Evolutionary conservation across 2,113 vertebrate genomes (phyloP), one percentile per base, ranked within the genome.

Genomic region (Embiotoca jacksoni): DNA sequence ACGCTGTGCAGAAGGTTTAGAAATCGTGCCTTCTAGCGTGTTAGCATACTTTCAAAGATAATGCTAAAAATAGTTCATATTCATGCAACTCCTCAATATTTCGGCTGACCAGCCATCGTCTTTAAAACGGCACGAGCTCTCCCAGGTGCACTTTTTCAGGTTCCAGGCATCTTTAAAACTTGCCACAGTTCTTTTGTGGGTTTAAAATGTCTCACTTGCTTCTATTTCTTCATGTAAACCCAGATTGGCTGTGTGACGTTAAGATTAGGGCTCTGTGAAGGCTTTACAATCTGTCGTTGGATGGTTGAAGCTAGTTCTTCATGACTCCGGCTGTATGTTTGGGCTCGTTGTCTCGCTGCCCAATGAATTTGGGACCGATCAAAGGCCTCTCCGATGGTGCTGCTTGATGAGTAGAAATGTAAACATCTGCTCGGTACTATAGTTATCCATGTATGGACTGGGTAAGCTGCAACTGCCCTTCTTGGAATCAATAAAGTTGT

Each of bases 101-200:
- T 23, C 23, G 23, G 23, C 23, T 23, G 23, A 44, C 1, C 41
- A 44, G 41, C 41, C 13, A 11, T 13, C 13, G 6, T 15, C 4
- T 50, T 50, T n/a, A 50, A 3, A n/a, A 50, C 49, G 6, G 3
- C 15, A 49, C 47, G 14, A n/a, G 49, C 7, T 50, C 2, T 50
- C 15, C 41, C 41, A 44, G 41, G 41, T 44, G 10, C 10, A 13
- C 49, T n/a, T n/a, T 7, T 50, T 6, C 15, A 16, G 2, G 5
- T 16, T 50, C 49, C 14, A 55, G 32, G 23, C 23, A 0, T 41
- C 39, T 44, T 41, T 0, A 3, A 67, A 67, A 31, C 0, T 54
- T 53, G 9, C 16, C 16, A 6, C 15, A 16, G 49, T 6, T 50
- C 7, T 6, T 50, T 14, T 50, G 3, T 50, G 3, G 49, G 16